A percentile compares a stretch with the other conserved stretches of the same genome.
Evolutionary conservation across 2,113 vertebrate species (phyloP).

Genomic region (Elaphurus davidianus): DNA sequence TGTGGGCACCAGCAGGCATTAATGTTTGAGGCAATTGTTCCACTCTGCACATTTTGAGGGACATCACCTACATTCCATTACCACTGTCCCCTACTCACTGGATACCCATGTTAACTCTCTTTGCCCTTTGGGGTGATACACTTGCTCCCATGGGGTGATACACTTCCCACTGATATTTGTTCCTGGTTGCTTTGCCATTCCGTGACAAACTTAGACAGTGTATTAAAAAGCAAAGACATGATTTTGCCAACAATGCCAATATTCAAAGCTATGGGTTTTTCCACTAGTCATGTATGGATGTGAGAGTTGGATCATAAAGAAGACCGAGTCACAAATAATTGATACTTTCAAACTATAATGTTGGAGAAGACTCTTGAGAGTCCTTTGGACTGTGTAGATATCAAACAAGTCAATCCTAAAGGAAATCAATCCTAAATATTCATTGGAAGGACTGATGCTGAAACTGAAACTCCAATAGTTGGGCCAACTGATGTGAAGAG

Average conservation of each 20-base stretch:
- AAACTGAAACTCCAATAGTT: background rate
- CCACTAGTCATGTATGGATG: background rate
- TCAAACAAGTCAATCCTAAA: background rate
- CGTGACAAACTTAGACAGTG: background rate
- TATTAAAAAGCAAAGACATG: background rate
- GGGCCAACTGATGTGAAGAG: background rate
- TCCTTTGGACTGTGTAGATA: background rate
- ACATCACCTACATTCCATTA: background rate
- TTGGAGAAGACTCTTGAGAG: background rate
- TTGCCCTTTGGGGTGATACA: background rate
- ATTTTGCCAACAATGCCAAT: background rate
- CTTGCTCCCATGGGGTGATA: background rate
- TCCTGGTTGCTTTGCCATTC: background rate
- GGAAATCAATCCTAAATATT: background rate
- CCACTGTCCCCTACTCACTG: accelerated
- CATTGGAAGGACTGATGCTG: background rate
- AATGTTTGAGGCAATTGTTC: background rate
- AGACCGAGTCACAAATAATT: accelerated
- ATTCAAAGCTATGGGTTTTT: background rate
- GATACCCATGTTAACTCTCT: background rate
- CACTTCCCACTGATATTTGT: background rate
- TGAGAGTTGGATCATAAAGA: background rate
- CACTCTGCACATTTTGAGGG: background rate
- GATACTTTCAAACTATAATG: background rate
- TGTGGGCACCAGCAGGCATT: background rate